phyloP scores from a whole-genome alignment of 2,797 vertebrate species.

The Danio aesculapii region DNA sequence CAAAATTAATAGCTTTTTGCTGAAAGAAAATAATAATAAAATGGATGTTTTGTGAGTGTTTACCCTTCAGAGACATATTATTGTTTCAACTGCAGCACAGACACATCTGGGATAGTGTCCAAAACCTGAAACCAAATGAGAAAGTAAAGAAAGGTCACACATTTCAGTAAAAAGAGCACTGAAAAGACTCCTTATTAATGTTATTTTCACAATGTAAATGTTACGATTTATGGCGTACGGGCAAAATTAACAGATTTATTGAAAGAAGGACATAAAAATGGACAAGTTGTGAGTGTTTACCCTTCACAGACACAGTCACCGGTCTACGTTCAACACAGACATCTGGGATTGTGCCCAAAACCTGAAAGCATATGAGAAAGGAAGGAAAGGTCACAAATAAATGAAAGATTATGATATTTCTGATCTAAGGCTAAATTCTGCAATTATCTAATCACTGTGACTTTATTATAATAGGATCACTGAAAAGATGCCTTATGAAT shows the following conservation, averaged over 20 bases:
- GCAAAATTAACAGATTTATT: too few species aligned
- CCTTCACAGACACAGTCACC: not conserved
- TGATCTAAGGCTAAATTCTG: too few species aligned
- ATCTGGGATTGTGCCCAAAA: not conserved
- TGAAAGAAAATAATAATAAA: not conserved
- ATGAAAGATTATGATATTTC: not conserved
- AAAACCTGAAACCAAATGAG: not conserved
- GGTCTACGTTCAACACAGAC: not conserved
- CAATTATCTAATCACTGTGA: too few species aligned
- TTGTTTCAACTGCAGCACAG: not conserved
- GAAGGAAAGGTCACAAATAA: slow-evolving; percentile 30
- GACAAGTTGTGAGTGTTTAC: too few species aligned
- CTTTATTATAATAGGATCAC: too few species aligned
- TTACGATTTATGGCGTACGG: too few species aligned
- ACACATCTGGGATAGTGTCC: not conserved
- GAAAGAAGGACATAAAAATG: too few species aligned
- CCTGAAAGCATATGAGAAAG: not conserved
- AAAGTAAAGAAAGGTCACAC: not conserved
- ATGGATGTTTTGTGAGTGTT: not conserved
- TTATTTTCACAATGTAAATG: too few species aligned
- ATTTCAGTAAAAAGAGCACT: too few species aligned
- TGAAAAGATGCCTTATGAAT: too few species aligned
- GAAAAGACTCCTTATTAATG: too few species aligned
- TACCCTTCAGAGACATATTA: slow-evolving; percentile 3
- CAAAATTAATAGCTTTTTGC: not conserved